A percentile compares a stretch with the other conserved stretches of the same genome.
These are phyloP conservation scores for Neosilurus mollespiculum DNA, from an alignment of 2,797 vertebrate genomes.

Conservation along the genomic window DNA sequence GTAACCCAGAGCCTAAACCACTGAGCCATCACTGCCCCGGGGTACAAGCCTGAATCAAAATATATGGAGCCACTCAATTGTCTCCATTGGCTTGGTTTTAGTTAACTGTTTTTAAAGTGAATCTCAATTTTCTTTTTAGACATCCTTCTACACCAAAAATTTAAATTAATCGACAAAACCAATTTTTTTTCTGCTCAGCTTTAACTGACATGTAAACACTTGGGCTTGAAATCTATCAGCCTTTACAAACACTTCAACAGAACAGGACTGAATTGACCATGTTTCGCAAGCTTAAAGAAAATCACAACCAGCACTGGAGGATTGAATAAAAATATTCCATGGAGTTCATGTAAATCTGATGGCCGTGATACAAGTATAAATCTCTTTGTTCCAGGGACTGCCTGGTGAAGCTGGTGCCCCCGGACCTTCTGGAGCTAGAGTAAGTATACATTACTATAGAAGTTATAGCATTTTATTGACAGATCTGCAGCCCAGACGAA, in stretches of 20 bases:
- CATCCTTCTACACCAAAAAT: no score
- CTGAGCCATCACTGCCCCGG: no score
- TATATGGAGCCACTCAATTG: no score
- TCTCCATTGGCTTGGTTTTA: no score
- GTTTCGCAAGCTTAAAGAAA: background rate
- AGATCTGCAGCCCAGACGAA: background rate
- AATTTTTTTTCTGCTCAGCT: no score
- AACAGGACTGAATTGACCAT: no score
- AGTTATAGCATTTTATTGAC: background rate
- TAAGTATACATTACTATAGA: conserved; percentile 69
- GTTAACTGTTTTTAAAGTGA: no score
- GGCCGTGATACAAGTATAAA: conserved; percentile 10
- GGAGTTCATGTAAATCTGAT: background rate
- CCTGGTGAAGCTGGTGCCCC: conserved; percentile 87
- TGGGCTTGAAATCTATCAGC: background rate
- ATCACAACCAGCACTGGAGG: background rate
- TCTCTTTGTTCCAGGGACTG: conserved; percentile 76
- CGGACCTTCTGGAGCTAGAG: conserved; percentile 85
- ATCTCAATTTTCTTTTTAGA: no score
- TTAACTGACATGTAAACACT: background rate
- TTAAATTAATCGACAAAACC: no score
- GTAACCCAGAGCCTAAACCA: no score
- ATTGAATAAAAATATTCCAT: background rate
- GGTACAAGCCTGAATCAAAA: no score
- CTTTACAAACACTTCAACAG: background rate